Evolutionary conservation across 1,140 invertebrate species (phyloP).

Genomic region (Achatina immaculata): DNA sequence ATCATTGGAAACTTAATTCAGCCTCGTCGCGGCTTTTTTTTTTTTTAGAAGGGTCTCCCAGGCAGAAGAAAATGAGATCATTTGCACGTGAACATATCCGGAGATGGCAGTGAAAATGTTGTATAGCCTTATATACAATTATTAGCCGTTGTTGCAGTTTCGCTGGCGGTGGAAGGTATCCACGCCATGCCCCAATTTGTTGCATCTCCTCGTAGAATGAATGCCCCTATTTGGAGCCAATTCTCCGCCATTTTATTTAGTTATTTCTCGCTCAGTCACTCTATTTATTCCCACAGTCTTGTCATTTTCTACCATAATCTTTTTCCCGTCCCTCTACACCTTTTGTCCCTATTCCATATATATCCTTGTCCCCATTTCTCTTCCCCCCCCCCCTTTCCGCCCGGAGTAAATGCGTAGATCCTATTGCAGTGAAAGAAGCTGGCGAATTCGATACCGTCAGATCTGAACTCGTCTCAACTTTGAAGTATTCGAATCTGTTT

Average conservation of each 20-base stretch:
- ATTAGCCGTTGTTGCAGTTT: background rate
- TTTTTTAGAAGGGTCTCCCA: background rate
- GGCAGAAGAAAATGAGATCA: background rate
- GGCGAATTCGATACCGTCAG: background rate
- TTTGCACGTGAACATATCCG: background rate
- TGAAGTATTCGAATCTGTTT: background rate
- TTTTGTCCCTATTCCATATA: no score
- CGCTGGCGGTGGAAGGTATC: background rate
- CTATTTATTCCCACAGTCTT: background rate
- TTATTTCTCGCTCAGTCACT: conserved; percentile 1
- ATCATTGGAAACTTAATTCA: background rate
- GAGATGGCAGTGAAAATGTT: background rate
- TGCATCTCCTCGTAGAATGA: background rate
- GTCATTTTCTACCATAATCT: background rate
- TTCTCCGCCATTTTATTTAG: background rate
- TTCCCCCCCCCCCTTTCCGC: no score
- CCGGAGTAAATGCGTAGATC: no score
- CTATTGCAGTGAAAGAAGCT: background rate
- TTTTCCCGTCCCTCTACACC: no score
- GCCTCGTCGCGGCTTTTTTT: background rate
- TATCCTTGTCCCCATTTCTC: no score
- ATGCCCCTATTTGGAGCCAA: conserved; percentile 12
- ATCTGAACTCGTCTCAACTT: background rate
- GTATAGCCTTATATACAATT: background rate
- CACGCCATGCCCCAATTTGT: conserved; percentile 7